These are phyloP conservation scores for Marisa cornuarietis DNA, from an alignment of 1,140 invertebrate genomes.

Conservation along the genomic window DNA sequence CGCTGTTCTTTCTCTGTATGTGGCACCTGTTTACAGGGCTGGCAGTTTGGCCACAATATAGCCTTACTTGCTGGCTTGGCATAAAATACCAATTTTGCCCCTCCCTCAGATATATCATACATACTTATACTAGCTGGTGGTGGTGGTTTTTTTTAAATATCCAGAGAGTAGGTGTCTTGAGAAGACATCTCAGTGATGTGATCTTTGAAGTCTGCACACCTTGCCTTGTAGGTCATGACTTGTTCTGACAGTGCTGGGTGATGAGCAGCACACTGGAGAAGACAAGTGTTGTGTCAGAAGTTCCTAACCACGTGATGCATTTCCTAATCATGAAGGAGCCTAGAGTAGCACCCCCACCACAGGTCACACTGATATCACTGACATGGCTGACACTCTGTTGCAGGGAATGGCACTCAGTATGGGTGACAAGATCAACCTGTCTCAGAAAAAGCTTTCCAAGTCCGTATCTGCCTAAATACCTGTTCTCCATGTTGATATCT, in stretches of 20 bases:
- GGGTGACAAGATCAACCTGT: slow-evolving; percentile 95
- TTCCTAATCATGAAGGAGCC: neutral
- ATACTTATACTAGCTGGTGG: neutral
- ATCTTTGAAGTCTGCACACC: neutral
- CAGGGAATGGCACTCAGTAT: slow-evolving; percentile 96
- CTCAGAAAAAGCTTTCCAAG: slow-evolving; percentile 71
- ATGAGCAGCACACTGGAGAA: neutral
- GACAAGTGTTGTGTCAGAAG: neutral
- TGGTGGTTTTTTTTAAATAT: neutral
- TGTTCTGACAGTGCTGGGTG: neutral
- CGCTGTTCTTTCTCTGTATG: no score
- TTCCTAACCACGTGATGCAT: neutral
- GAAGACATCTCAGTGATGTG: neutral
- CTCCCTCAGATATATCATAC: no score
- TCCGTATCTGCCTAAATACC: neutral
- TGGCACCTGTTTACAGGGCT: no score
- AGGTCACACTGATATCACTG: neutral
- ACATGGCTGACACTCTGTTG: slow-evolving; percentile 37
- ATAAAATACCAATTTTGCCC: no score
- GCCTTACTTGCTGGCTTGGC: no score
- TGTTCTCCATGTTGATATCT: no score
- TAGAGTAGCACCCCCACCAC: neutral
- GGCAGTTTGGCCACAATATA: no score
- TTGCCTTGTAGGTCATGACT: neutral
- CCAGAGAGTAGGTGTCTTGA: neutral